phyloP scores from a whole-genome alignment of 2,797 vertebrate genomes.

The Xiphophorus birchmanni region DNA sequence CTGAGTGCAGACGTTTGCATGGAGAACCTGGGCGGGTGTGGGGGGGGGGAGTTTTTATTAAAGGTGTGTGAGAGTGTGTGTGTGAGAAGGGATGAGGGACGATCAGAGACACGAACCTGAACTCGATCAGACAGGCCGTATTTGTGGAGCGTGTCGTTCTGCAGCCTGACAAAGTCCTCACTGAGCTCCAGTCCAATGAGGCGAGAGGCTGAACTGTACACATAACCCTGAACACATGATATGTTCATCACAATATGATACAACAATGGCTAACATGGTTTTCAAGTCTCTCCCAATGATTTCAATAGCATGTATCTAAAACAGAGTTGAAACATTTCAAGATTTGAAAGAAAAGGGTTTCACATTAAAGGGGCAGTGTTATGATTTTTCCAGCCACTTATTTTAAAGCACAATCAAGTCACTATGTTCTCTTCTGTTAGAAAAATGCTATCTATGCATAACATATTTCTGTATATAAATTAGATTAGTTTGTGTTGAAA shows the following conservation, averaged over 20 bases:
- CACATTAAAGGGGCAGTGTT: neutral
- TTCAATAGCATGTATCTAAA: neutral
- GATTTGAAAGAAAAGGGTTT: neutral
- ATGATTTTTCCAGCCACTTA: too few relatives aligned
- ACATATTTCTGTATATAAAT: too few relatives aligned
- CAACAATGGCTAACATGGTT: neutral
- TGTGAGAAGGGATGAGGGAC: neutral
- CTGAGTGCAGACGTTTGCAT: conserved; percentile 87
- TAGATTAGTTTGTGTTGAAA: neutral
- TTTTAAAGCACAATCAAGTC: too few relatives aligned
- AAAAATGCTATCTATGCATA: too few relatives aligned
- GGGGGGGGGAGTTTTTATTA: neutral
- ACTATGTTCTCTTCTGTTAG: too few relatives aligned
- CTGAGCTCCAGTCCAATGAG: conserved; percentile 90
- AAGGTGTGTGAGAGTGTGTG: neutral
- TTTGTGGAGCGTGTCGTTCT: conserved; percentile 85
- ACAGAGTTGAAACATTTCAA: neutral
- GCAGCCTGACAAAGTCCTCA: conserved; percentile 90
- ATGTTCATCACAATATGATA: neutral
- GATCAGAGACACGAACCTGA: conserved; percentile 76
- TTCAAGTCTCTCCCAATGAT: neutral
- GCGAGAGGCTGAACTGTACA: conserved; percentile 89
- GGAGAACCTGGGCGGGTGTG: conserved; percentile 81
- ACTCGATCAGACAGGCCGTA: conserved; percentile 87
- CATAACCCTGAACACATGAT: conserved; percentile 80